Evolutionary conservation across 1,140 invertebrate species (phyloP), one percentile per base, ranked within the genome.

Genomic region (Eulimnadia texana): DNA sequence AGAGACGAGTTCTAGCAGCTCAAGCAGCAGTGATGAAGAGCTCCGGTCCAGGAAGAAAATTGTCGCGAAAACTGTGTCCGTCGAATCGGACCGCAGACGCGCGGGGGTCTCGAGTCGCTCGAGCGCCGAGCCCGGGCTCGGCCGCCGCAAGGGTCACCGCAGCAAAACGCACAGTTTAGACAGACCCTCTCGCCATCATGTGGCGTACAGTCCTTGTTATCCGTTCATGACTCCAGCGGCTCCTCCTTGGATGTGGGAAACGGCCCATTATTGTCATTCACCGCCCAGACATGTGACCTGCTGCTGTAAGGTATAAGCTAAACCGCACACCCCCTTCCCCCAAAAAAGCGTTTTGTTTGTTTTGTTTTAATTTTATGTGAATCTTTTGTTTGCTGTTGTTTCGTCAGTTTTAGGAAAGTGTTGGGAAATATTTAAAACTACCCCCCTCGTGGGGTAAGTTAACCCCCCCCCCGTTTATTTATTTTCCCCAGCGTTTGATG

Each of bases 21-120:
- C n/a, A n/a, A 57, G 55, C 55, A 57, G 55, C 25, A 57, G 55
- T 19, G 55, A 57, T 10, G 55, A 57, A 57, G 55, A 57, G 55
- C 27, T 57, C 13, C 16, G 27, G 20, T 22, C 29, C 55, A 23
- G 55, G 3, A 27, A 33, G 13, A 57, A 57, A 10, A 57, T 22
- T 13, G 22, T 57, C 24, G 24, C 24, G 9, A 57, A 27, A 42
- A 9, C 33, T 16, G 6, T 42, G 33, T 6, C 33, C 33, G 6
- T 42, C 6, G 33, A 42, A 42, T 9, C 6, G n/a, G 27, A 19
- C 10, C 55, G 55, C 22, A 23, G 33, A 29, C 55, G 55, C n/a
- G 20, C n/a, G n/a, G n/a, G 55, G 6, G 27, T 27, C 2, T 57
- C 55, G 27, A 57, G 55, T 3, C 24, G 55, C 9, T 57, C 55